A percentile compares a stretch with the other conserved stretches of the same genome.
Conservation (phyloP, 2,797 vertebrate genomes). For the Macropus fuliginosus region DNA sequence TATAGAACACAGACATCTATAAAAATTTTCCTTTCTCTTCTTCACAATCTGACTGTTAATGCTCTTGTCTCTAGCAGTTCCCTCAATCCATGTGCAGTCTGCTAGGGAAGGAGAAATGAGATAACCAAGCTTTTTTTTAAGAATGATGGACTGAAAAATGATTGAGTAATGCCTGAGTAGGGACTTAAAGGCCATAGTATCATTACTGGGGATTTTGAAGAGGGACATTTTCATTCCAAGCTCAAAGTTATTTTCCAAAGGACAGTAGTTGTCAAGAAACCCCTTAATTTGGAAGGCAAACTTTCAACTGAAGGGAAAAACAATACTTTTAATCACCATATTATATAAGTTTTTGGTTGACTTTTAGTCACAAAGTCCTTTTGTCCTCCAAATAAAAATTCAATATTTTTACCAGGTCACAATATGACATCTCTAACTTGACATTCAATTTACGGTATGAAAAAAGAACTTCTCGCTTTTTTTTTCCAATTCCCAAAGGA, state of each 20-base stretch:
- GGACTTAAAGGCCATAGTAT: background rate
- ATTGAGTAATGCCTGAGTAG: background rate
- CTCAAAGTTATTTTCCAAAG: background rate
- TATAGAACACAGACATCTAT: background rate
- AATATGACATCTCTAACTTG: background rate
- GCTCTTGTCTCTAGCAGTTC: background rate
- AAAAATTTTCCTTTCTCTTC: background rate
- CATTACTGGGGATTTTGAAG: background rate
- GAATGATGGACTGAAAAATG: background rate
- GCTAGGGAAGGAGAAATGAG: background rate
- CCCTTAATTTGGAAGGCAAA: background rate
- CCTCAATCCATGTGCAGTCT: background rate
- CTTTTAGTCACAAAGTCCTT: background rate
- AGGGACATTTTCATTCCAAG: background rate
- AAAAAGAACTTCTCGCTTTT: background rate
- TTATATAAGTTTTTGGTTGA: background rate
- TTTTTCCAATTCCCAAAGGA: background rate
- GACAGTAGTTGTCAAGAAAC: background rate
- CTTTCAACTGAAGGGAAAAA: background rate
- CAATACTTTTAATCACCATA: background rate
- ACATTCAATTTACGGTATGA: background rate
- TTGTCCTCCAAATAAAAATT: slow-evolving; percentile 22
- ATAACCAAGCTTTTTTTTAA: background rate
- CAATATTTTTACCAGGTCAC: slow-evolving; percentile 24
- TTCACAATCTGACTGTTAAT: background rate